A percentile compares a stretch with the other conserved stretches of the same genome.
These are phyloP conservation scores for Alitta virens DNA, from an alignment of 2,888 invertebrate species.

Conservation along the genomic window DNA sequence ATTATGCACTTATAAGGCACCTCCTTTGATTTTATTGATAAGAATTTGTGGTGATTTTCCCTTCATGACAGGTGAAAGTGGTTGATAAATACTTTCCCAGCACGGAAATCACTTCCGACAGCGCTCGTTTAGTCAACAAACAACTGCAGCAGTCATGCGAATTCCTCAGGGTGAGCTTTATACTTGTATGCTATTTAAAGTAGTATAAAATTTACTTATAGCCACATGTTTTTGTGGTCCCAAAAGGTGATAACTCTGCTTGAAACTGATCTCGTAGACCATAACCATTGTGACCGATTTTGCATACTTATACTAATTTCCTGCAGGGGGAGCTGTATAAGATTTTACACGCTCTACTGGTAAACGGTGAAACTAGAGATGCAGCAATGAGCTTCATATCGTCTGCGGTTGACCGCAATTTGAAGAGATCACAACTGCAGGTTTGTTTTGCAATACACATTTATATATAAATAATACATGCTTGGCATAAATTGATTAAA, in stretches of 20 bases:
- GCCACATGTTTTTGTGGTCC: too few species aligned
- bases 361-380: conserved; percentile 78
- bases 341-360: conserved; percentile 79
- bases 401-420: conserved; percentile 74
- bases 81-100: conserved; percentile 71
- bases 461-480: too few species aligned
- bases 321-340: conserved; percentile 70
- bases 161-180: conserved; percentile 68
- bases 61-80: conserved; percentile 60
- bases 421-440: conserved; percentile 85
- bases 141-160: conserved; percentile 79
- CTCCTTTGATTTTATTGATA: too few species aligned
- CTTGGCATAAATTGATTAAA: too few species aligned
- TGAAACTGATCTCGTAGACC: too few species aligned
- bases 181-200: too few species aligned
- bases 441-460: too few species aligned
- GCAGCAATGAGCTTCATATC: conserved; percentile 78
- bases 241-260: too few species aligned
- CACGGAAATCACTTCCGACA: conserved; percentile 49
- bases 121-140: conserved; percentile 61
- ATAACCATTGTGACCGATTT: too few species aligned
- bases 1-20: too few species aligned
- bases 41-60: background rate
- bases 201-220: too few species aligned
- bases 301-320: background rate